phyloP scores from a whole-genome alignment of 2,888 invertebrate genomes.

The Lymantria monacha region DNA sequence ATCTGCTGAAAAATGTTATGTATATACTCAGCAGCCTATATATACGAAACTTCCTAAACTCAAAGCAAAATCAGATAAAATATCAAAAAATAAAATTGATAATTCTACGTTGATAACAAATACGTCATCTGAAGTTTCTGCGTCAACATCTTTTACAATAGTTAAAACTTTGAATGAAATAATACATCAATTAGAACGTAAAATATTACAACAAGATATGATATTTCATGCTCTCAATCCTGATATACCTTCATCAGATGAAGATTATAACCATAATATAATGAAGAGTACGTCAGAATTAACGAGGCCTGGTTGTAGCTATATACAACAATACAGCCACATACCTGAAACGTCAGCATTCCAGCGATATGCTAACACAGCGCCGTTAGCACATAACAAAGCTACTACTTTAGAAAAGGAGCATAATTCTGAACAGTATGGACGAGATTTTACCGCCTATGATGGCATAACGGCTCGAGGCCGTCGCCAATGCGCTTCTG shows the following conservation, averaged over 20 bases:
- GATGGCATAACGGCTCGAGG: slow-evolving; percentile 73
- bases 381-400: slow-evolving; percentile 61
- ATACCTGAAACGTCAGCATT: slow-evolving; percentile 74
- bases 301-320: slow-evolving; percentile 64
- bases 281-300: slow-evolving; percentile 44
- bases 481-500: slow-evolving; percentile 67
- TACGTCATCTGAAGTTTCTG: slow-evolving; percentile 49
- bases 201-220: slow-evolving; percentile 66
- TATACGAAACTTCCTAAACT: slow-evolving; percentile 57
- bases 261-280: slow-evolving; percentile 47
- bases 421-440: slow-evolving; percentile 74
- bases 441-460: slow-evolving; percentile 71
- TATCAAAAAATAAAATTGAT: slow-evolving; percentile 49
- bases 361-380: slow-evolving; percentile 60
- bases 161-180: slow-evolving; percentile 53
- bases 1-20: slow-evolving; percentile 59
- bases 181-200: slow-evolving; percentile 62
- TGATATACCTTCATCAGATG: slow-evolving; percentile 64
- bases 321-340: slow-evolving; percentile 72
- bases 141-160: slow-evolving; percentile 33
- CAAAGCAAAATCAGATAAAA: slow-evolving; percentile 39
- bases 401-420: slow-evolving; percentile 68
- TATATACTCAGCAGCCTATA: slow-evolving; percentile 52
- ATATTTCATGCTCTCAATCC: slow-evolving; percentile 62
- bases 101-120: slow-evolving; percentile 56